These are phyloP conservation scores for Scrobipalpa costella DNA, from an alignment of 2,888 invertebrate species.

Conservation along the genomic window DNA sequence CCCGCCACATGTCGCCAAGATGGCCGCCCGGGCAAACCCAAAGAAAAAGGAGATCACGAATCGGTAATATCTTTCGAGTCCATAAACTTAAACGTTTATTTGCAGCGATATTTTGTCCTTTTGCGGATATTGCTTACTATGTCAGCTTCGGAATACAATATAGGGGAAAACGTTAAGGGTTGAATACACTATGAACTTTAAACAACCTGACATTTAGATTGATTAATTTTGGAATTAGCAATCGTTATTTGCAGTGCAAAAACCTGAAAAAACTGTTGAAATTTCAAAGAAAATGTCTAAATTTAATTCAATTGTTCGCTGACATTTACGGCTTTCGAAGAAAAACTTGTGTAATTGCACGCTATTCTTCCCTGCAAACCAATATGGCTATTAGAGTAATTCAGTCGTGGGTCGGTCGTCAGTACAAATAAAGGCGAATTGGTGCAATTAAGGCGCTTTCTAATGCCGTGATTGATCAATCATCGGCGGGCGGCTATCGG, in stretches of 20 bases:
- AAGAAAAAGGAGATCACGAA: slow-evolving; percentile 81
- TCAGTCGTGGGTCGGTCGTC: slow-evolving; percentile 45
- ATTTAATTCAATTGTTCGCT: neutral
- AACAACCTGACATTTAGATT: slow-evolving; percentile 4
- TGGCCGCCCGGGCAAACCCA: slow-evolving; percentile 76
- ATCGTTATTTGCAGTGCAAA: neutral
- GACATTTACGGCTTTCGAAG: neutral
- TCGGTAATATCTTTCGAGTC: slow-evolving; percentile 81
- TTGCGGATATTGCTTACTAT: slow-evolving; percentile 76
- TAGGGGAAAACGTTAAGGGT: slow-evolving; percentile 4
- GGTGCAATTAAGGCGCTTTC: slow-evolving; percentile 73
- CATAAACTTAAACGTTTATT: slow-evolving; percentile 81
- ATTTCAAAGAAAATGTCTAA: slow-evolving; percentile 22
- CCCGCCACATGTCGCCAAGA: slow-evolving; percentile 81
- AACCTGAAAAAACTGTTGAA: neutral
- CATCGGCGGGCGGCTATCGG: slow-evolving; percentile 50
- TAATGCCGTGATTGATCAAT: slow-evolving; percentile 79
- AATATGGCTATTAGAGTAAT: slow-evolving; percentile 29
- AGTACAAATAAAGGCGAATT: slow-evolving; percentile 73
- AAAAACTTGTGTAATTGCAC: slow-evolving; percentile 2
- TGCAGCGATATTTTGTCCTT: slow-evolving; percentile 80
- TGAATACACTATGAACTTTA: neutral
- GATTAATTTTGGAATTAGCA: neutral
- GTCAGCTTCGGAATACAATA: slow-evolving; percentile 46
- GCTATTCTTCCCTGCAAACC: slow-evolving; percentile 15